These are phyloP conservation scores for Dissostichus mawsoni DNA, from an alignment of 2,113 vertebrate genomes.

Conservation along the genomic window DNA sequence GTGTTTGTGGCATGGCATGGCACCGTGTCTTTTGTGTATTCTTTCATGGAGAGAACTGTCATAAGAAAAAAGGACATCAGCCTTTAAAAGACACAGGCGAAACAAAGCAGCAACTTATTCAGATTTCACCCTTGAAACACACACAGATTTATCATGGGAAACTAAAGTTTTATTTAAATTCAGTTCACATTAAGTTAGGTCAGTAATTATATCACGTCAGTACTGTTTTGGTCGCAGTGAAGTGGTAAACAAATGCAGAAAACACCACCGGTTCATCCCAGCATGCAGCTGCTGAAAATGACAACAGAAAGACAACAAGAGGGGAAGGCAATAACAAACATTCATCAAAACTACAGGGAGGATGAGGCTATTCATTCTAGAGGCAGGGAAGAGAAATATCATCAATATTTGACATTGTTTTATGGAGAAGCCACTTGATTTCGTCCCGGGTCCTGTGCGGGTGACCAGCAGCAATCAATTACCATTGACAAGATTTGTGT, in stretches of 20 bases:
- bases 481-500: constrained; percentile 83
- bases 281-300: constrained; percentile 60
- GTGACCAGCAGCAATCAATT: constrained; percentile 85
- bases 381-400: constrained; percentile 84
- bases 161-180: constrained; percentile 9
- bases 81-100: constrained; percentile 30
- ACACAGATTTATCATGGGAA: neutral
- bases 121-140: constrained; percentile 9
- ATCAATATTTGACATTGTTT: constrained; percentile 89
- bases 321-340: constrained; percentile 82
- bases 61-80: constrained; percentile 38
- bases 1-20: constrained; percentile 44
- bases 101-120: constrained; percentile 20
- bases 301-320: constrained; percentile 78
- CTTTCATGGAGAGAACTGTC: constrained; percentile 46
- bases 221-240: constrained; percentile 16
- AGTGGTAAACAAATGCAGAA: constrained; percentile 31
- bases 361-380: constrained; percentile 83
- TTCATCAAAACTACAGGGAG: constrained; percentile 83
- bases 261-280: constrained; percentile 26
- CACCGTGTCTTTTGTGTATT: constrained; percentile 43
- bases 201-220: neutral
- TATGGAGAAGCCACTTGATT: constrained; percentile 87
- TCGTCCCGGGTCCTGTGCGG: constrained; percentile 80
- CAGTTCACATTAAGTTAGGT: neutral